Evolutionary conservation across 30 jellyfish, hydroid and myxozoan genomes (phyloP), one percentile per base, ranked within the genome.

Genomic region (Hydractinia echinata): DNA sequence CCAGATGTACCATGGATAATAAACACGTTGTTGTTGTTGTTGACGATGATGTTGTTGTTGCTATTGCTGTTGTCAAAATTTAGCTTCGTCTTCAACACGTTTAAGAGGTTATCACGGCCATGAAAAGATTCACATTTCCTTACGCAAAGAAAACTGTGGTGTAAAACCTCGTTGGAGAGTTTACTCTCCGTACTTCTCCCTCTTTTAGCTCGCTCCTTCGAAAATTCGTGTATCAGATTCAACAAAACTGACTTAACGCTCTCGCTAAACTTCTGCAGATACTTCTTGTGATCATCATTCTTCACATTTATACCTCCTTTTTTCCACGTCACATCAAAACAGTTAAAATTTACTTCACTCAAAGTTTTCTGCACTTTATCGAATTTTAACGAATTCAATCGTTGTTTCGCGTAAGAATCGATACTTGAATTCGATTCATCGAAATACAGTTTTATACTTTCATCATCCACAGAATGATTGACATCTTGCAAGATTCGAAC

Each of bases 71-170:
- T 15, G 10, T 10, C 73, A 62, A 50, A 6, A 6, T 62, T 62
- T 62, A 62, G 16, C 30, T 6, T 50, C 30, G 73, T 15, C 30
- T 50, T 5, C 30, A 62, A 10, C 50, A 15, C 73, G 73, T 62
- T 39, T 50, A 62, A 10, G 73, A 62, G 73, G 7, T 62, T 62
- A 39, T 62, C 30, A 15, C 73, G 73, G 10, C 73, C 73, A 62
- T 62, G 30, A 10, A 62, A 62, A 5, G 5, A 5, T 39, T 62
- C 73, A 62, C 73, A 62, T 10, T 62, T 50, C 10, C 73, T 62
- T 62, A 62, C 73, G 30, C 73, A 62, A 62, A 62, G 73, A 5
- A 62, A 62, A 62, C 73, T 15, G 73, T 62, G 73, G 73, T 5
- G 10, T 62, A 62, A 10, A 62, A 62, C 10, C 30, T 62, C 73